phyloP scores from a whole-genome alignment of 2,113 vertebrate species.

The Grus americana region DNA sequence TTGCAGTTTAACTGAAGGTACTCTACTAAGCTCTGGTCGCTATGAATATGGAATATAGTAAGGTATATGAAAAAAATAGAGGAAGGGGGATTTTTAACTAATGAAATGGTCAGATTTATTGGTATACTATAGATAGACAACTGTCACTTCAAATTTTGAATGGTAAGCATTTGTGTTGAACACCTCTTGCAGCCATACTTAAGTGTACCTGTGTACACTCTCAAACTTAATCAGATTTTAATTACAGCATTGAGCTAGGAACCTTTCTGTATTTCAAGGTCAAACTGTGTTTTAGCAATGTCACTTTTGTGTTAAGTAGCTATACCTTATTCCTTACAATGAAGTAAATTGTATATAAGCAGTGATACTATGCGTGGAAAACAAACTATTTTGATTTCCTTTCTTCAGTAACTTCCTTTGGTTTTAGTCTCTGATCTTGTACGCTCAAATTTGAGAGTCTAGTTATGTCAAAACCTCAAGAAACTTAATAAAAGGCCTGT shows the following conservation, averaged over 20 bases:
- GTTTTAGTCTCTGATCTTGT: neutral
- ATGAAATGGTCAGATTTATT: neutral
- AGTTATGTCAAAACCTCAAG: neutral
- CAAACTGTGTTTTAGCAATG: neutral
- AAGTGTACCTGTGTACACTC: neutral
- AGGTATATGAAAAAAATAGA: neutral
- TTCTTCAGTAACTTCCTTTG: neutral
- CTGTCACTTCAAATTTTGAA: neutral
- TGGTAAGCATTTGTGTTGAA: neutral
- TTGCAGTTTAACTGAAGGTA: neutral
- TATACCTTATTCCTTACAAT: neutral
- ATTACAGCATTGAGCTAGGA: neutral
- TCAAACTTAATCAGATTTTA: neutral
- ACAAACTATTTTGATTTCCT: neutral
- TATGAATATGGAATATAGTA: neutral
- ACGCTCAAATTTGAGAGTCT: neutral
- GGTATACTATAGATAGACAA: neutral
- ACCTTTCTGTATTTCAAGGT: slow-evolving; percentile 10
- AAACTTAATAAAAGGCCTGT: neutral
- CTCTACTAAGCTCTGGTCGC: neutral
- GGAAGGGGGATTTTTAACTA: neutral
- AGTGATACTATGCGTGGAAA: neutral
- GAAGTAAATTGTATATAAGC: neutral
- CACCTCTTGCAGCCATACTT: neutral
- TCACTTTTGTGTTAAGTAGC: neutral